A percentile compares a stretch with the other conserved stretches of the same genome.
These are phyloP conservation scores for Drosophila tani DNA, from an alignment of 1,140 invertebrate genomes.

Conservation along the genomic window DNA sequence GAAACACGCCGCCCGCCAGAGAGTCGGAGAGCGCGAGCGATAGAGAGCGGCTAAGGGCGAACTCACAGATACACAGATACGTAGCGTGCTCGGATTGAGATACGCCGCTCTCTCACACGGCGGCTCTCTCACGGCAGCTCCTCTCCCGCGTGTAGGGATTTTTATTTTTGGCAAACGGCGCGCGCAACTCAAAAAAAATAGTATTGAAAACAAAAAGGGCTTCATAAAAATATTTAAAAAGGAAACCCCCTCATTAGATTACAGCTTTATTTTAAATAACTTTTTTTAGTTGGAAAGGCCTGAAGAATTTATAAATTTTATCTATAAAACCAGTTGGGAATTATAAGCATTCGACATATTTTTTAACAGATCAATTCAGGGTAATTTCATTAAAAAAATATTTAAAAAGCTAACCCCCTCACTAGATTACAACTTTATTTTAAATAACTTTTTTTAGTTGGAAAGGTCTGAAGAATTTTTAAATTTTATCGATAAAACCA, in stretches of 20 bases:
- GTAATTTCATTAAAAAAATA: too few relatives aligned
- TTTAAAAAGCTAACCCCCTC: neutral
- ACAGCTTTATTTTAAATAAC: too few relatives aligned
- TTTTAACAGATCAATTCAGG: neutral
- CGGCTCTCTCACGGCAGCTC: constrained; percentile 12
- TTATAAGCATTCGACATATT: neutral
- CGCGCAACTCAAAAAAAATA: constrained; percentile 62
- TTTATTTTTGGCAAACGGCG: constrained; percentile 77
- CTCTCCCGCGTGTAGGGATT: constrained; percentile 61
- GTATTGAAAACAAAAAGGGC: neutral
- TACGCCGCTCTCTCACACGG: constrained; percentile 8
- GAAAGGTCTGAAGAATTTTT: too few relatives aligned
- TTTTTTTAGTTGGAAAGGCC: too few relatives aligned
- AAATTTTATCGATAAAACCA: neutral
- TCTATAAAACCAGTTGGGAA: neutral
- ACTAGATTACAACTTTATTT: neutral
- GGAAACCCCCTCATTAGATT: neutral
- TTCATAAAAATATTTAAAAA: neutral
- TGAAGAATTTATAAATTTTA: neutral
- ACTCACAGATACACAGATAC: constrained; percentile 54
- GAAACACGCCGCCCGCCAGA: constrained; percentile 52
- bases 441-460: too few relatives aligned
- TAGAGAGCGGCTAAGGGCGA: constrained; percentile 54
- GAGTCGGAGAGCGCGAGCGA: constrained; percentile 19
- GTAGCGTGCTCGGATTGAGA: constrained; percentile 8